These are phyloP conservation scores for Ariopsis seemanni DNA, from an alignment of 2,113 vertebrate genomes.

Conservation along the genomic window DNA sequence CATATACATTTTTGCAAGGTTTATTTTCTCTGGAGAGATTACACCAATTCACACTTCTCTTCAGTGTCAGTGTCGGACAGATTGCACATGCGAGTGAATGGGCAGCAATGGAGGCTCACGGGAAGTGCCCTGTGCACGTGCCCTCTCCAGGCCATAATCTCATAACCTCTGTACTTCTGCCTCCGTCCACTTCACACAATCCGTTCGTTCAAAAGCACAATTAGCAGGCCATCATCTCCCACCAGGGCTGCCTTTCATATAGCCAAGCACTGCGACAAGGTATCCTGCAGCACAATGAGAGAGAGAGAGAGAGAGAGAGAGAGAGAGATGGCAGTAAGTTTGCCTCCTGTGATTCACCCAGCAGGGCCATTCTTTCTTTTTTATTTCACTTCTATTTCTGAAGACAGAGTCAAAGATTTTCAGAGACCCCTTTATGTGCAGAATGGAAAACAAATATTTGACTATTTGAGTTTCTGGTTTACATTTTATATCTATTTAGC, in stretches of 20 bases:
- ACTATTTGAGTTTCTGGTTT: background rate
- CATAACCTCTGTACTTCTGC: slow-evolving; percentile 35
- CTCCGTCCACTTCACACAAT: slow-evolving; percentile 50
- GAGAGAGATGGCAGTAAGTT: background rate
- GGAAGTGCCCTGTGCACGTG: slow-evolving; percentile 14
- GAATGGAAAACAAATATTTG: background rate
- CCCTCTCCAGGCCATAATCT: slow-evolving; percentile 39
- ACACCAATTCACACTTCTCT: background rate
- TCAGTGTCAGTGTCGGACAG: background rate
- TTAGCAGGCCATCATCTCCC: slow-evolving; percentile 90
- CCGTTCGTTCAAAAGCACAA: slow-evolving; percentile 87
- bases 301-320: background rate
- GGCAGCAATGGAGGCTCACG: slow-evolving; percentile 3
- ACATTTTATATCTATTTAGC: background rate
- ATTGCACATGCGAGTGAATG: background rate
- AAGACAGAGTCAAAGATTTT: background rate
- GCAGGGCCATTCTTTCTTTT: slow-evolving; percentile 29
- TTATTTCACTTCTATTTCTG: background rate
- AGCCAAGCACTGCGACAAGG: slow-evolving; percentile 84
- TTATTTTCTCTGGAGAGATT: background rate
- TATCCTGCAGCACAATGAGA: slow-evolving; percentile 82
- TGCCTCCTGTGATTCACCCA: slow-evolving; percentile 37
- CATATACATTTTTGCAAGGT: background rate
- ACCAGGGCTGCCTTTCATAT: slow-evolving; percentile 83
- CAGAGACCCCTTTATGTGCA: background rate